Evolutionary conservation across 2,113 vertebrate genomes (phyloP).

Genomic region (Sminthopsis crassicaudata): DNA sequence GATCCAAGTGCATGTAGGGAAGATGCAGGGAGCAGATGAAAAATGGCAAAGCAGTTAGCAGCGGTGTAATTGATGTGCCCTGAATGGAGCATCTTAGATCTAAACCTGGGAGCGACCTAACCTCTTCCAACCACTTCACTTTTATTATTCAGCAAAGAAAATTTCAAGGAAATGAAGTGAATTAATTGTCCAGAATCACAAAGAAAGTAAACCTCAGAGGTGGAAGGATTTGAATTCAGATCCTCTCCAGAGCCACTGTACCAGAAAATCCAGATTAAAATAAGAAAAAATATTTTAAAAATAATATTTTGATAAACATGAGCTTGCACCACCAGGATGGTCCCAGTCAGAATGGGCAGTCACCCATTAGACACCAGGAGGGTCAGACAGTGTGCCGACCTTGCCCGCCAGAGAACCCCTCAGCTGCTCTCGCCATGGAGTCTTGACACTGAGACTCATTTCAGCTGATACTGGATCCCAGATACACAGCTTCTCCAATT

Average conservation of each 20-base stretch:
- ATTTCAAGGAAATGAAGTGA: not conserved
- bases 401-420: not conserved
- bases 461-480: not conserved
- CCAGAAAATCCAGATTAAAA: not conserved
- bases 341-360: not conserved
- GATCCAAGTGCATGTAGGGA: too few relatives aligned
- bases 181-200: not conserved
- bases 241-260: not conserved
- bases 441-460: not conserved
- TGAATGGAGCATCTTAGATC: too few relatives aligned
- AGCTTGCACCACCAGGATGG: not conserved
- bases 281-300: not conserved
- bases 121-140: not conserved
- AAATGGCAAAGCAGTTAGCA: too few relatives aligned
- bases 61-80: too few relatives aligned
- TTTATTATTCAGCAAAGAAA: not conserved
- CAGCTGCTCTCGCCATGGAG: not conserved
- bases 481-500: not conserved
- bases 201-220: not conserved
- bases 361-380: not conserved
- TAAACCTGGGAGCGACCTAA: too few relatives aligned
- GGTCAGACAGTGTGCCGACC: not conserved
- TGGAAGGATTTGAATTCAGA: not conserved
- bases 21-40: too few relatives aligned
- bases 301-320: not conserved